Conservation (phyloP, 2,888 invertebrate genomes). For the Lepidochrysops patricia region DNA sequence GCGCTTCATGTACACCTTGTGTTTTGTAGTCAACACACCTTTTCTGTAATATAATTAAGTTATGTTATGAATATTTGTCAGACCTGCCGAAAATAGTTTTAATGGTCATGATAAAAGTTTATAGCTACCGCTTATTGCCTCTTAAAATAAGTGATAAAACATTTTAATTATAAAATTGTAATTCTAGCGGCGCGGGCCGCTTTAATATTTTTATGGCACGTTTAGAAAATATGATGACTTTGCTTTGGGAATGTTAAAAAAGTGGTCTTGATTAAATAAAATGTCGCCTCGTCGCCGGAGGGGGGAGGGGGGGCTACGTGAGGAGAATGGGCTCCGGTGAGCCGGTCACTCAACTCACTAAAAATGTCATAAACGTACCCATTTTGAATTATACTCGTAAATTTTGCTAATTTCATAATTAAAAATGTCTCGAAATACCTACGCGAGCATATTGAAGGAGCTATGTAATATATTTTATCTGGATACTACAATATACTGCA, state of each 20-base stretch:
- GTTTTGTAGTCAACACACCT: no score
- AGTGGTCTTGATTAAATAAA: conserved; percentile 71
- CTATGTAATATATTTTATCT: no score
- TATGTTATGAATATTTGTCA: background rate
- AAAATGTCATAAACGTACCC: conserved; percentile 23
- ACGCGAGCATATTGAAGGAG: background rate
- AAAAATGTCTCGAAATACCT: background rate
- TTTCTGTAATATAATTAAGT: background rate
- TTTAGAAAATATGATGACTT: conserved; percentile 49
- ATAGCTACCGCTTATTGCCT: background rate
- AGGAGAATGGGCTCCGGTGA: conserved; percentile 44
- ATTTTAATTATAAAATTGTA: conserved; percentile 21
- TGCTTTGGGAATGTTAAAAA: conserved; percentile 61
- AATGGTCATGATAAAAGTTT: conserved; percentile 8
- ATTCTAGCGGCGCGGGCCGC: conserved; percentile 30
- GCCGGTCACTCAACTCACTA: conserved; percentile 31
- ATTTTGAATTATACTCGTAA: conserved; percentile 5
- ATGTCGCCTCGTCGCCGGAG: conserved; percentile 43
- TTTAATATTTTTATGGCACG: conserved; percentile 35
- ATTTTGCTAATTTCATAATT: background rate
- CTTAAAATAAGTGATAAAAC: conserved; percentile 1
- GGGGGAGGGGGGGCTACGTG: conserved; percentile 44
- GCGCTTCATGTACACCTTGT: no score
- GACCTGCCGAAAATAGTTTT: background rate
- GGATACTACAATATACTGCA: no score